Percentiles rank a stretch among this genome's conserved stretches.
These are phyloP conservation scores for Gobionotothen gibberifrons DNA, from an alignment of 2,797 vertebrate genomes.

Conservation along the genomic window DNA sequence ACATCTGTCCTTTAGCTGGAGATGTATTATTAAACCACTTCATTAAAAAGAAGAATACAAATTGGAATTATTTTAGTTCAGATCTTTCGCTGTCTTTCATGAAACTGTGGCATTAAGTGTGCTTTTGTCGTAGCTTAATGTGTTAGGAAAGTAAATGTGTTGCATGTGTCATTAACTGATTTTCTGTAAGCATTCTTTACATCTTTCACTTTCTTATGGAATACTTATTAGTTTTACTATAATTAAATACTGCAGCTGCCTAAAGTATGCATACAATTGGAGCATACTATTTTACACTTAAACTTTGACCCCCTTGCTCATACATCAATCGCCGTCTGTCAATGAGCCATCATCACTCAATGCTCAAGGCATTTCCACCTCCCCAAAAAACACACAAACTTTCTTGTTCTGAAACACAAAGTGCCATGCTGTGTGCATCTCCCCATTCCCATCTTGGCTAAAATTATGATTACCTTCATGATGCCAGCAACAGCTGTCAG, in stretches of 20 bases:
- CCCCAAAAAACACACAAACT: too few species aligned
- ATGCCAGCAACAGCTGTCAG: too few species aligned
- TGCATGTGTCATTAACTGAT: background rate
- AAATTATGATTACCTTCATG: too few species aligned
- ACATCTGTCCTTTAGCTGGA: background rate
- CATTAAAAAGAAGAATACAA: background rate
- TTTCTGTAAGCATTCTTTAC: slow-evolving; percentile 1
- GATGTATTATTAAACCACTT: too few species aligned
- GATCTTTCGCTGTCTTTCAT: background rate
- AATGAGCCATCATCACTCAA: too few species aligned
- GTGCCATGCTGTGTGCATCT: too few species aligned
- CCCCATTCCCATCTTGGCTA: too few species aligned
- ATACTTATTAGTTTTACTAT: background rate
- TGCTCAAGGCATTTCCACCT: too few species aligned
- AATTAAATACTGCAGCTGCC: background rate
- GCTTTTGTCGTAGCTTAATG: background rate
- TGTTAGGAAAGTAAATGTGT: background rate
- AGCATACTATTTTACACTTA: background rate
- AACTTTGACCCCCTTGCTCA: slow-evolving; percentile 1
- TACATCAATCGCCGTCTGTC: background rate
- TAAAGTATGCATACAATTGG: background rate
- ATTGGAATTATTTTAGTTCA: background rate
- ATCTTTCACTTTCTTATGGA: background rate
- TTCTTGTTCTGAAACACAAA: too few species aligned
- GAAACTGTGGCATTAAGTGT: background rate